A percentile compares a stretch with the other conserved stretches of the same genome.
These are phyloP conservation scores for Morbakka virulenta DNA, from an alignment of 30 jellyfish, hydroid and myxozoan genomes.

Conservation along the genomic window DNA sequence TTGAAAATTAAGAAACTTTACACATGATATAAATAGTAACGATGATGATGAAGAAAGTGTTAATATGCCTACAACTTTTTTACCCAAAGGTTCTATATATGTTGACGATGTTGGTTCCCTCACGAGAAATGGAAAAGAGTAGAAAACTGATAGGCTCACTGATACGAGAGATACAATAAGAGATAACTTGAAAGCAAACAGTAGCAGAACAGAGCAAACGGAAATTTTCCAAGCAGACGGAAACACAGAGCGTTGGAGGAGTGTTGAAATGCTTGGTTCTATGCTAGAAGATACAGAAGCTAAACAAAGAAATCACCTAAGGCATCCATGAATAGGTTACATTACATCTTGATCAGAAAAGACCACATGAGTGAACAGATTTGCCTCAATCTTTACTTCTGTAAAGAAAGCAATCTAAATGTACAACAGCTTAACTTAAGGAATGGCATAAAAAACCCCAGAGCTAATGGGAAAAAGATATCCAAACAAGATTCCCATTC, in stretches of 20 bases:
- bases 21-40: neutral
- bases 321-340: conserved; percentile 36
- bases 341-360: too few relatives aligned
- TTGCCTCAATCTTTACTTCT: too few relatives aligned
- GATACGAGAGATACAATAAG: conserved; percentile 15
- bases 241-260: conserved; percentile 47
- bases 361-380: too few relatives aligned
- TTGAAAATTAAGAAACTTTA: conserved; percentile 14
- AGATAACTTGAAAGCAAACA: conserved; percentile 39
- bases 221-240: conserved; percentile 43
- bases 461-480: too few relatives aligned
- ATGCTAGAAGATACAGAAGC: too few relatives aligned
- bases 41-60: conserved; percentile 9
- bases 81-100: conserved; percentile 35
- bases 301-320: conserved; percentile 12
- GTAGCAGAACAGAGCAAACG: too few relatives aligned
- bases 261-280: conserved; percentile 29
- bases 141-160: conserved; percentile 13
- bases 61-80: neutral
- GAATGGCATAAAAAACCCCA: too few relatives aligned
- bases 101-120: conserved; percentile 36
- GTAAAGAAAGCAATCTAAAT: too few relatives aligned
- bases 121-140: conserved; percentile 18
- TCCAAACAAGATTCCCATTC: too few relatives aligned
- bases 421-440: too few relatives aligned